These are phyloP conservation scores for Melanocharis versteri DNA, from an alignment of 2,113 vertebrate genomes.

Conservation along the genomic window DNA sequence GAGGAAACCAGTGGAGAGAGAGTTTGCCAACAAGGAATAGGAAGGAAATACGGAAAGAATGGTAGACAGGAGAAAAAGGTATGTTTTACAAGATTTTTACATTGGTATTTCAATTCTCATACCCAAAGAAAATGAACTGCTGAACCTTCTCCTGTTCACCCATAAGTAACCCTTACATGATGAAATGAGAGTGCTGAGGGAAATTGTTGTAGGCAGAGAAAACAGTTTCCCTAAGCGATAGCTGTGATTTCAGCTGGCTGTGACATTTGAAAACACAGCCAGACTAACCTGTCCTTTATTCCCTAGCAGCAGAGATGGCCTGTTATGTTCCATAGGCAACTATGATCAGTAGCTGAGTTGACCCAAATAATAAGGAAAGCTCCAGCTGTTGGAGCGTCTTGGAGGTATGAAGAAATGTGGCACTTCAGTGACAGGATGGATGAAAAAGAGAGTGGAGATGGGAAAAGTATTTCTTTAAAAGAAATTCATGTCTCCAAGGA, in stretches of 20 bases:
- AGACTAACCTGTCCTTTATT: not conserved
- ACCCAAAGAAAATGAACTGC: not conserved
- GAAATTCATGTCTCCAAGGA: not conserved
- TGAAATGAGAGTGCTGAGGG: not conserved
- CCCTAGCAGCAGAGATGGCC: not conserved
- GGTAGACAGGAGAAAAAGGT: not conserved
- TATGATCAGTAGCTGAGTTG: not conserved
- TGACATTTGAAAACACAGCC: constrained; percentile 3
- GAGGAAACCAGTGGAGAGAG: not conserved
- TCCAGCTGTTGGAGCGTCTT: not conserved
- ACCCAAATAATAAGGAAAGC: not conserved
- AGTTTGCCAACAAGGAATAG: not conserved
- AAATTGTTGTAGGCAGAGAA: not conserved
- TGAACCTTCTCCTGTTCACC: not conserved
- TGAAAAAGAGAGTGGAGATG: not conserved
- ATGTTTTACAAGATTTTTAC: not conserved
- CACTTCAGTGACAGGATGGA: not conserved
- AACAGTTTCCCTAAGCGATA: not conserved
- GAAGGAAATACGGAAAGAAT: not conserved
- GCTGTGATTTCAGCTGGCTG: not conserved
- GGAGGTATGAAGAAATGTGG: not conserved
- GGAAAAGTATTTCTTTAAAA: not conserved
- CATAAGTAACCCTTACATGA: not conserved
- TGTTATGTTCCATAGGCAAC: not conserved
- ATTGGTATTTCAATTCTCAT: not conserved